Conservation (phyloP, 2,113 vertebrate species). For the Centrocercus urophasianus region DNA sequence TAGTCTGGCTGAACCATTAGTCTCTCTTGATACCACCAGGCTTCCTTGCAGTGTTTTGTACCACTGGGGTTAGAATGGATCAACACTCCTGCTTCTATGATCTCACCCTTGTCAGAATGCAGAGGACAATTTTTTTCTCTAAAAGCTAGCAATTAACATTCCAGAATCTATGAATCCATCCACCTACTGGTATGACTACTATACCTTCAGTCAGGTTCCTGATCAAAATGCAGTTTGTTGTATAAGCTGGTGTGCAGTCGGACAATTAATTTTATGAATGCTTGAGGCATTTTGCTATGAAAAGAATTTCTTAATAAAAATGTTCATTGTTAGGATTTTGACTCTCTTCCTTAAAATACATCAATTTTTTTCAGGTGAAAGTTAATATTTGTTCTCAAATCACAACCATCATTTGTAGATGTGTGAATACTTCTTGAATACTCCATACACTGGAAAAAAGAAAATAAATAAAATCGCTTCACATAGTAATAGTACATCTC, state of each 20-base stretch:
- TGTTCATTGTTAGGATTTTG: neutral
- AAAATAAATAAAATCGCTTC: neutral
- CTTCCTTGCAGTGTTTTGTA: neutral
- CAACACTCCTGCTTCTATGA: neutral
- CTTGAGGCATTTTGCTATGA: neutral
- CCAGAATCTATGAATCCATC: neutral
- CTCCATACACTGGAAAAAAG: neutral
- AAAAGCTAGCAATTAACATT: neutral
- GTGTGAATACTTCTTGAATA: neutral
- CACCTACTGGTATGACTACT: neutral
- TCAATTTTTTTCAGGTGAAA: neutral
- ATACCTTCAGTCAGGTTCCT: neutral
- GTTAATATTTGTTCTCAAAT: neutral
- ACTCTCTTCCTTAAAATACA: neutral
- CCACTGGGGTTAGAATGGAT: neutral
- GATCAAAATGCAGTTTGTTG: neutral
- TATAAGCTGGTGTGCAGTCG: neutral
- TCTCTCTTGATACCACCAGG: neutral
- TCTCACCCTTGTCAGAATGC: fast-evolving
- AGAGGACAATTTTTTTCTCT: neutral
- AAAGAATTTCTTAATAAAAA: neutral
- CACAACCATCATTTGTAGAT: neutral
- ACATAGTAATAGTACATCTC: neutral
- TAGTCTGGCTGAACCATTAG: neutral
- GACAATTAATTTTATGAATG: neutral